phyloP scores from a whole-genome alignment of 2,888 invertebrate genomes.

The Pseudococcus jackbeardsleyi region DNA sequence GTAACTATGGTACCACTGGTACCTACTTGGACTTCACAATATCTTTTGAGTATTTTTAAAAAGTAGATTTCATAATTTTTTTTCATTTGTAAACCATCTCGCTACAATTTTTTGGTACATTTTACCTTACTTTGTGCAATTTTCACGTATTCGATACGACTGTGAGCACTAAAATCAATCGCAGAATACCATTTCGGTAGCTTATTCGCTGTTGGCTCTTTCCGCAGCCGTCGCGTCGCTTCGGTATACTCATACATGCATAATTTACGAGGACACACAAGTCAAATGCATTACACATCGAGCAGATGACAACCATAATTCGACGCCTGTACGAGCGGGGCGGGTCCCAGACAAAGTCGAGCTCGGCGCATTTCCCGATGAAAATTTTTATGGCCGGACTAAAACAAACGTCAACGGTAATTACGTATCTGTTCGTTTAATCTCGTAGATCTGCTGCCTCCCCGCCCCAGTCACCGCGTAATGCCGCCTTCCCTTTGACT shows the following conservation, averaged over 20 bases:
- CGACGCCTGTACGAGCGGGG: neutral
- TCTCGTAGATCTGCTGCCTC: neutral
- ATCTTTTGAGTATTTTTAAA: too few species aligned
- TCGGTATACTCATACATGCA: neutral
- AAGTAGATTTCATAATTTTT: too few species aligned
- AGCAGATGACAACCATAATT: neutral
- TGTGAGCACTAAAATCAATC: neutral
- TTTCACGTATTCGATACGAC: too few species aligned
- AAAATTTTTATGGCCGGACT: neutral
- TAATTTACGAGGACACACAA: neutral
- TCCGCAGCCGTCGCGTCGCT: neutral
- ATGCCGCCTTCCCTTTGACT: neutral
- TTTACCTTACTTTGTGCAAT: too few species aligned
- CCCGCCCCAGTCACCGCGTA: neutral
- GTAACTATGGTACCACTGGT: too few species aligned
- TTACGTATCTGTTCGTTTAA: slow-evolving; percentile 4
- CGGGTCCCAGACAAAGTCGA: neutral
- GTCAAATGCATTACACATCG: slow-evolving; percentile 22
- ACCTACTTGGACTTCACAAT: too few species aligned
- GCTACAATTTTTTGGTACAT: too few species aligned
- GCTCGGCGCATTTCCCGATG: neutral
- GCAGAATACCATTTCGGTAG: neutral
- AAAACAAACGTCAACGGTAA: slow-evolving; percentile 19
- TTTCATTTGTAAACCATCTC: too few species aligned
- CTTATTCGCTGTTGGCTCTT: neutral